Conservation (phyloP, 1,140 invertebrate species). For the Psilanteris sp. region DNA sequence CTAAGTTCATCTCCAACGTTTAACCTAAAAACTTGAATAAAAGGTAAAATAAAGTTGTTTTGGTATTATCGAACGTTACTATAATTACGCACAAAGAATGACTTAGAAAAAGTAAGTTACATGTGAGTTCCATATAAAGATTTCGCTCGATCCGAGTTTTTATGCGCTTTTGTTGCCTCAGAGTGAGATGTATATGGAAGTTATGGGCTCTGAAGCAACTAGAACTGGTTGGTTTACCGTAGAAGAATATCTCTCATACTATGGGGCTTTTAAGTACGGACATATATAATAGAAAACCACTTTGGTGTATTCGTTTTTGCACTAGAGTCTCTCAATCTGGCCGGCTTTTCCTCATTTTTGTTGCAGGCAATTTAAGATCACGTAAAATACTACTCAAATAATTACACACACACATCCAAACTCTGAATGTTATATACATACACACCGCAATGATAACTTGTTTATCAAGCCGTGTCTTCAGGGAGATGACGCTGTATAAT, state of each 20-base stretch:
- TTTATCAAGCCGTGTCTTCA: constrained; percentile 23
- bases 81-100: neutral
- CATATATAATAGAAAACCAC: constrained; percentile 11
- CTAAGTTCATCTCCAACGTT: no score
- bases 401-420: no score
- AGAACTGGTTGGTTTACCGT: constrained; percentile 14
- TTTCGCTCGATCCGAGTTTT: constrained; percentile 33
- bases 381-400: no score
- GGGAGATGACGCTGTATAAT: constrained; percentile 10
- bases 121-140: constrained; percentile 30
- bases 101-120: constrained; percentile 15
- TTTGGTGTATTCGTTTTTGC: constrained; percentile 35
- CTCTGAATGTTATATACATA: no score
- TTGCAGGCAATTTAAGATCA: constrained; percentile 3
- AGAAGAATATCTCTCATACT: constrained; percentile 19
- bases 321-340: neutral
- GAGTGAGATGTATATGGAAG: constrained; percentile 34
- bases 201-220: neutral
- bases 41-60: constrained; percentile 1
- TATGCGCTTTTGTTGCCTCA: constrained; percentile 18
- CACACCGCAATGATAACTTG: constrained; percentile 50
- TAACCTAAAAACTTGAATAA: no score
- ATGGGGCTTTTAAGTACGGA: neutral
- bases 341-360: constrained; percentile 2
- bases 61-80: constrained; percentile 28